A percentile compares a stretch with the other conserved stretches of the same genome.
Conservation (phyloP, 2,113 vertebrate genomes). For the Hippocampus mohnikei region DNA sequence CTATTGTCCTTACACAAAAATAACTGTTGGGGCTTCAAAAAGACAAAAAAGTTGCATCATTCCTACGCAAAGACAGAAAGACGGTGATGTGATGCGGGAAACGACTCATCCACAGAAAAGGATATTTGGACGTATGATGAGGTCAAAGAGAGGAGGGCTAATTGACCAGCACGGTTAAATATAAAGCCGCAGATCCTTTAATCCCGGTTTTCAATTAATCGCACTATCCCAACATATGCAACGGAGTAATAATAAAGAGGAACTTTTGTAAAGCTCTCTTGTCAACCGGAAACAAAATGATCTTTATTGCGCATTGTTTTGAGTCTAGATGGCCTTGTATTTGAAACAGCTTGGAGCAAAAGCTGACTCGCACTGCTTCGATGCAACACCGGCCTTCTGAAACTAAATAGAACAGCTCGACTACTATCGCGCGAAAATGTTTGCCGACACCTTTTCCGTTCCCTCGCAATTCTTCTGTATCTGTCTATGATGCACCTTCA, state of each 20-base stretch:
- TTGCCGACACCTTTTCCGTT: too few relatives aligned
- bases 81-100: constrained; percentile 8
- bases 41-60: constrained; percentile 12
- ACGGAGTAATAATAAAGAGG: not conserved
- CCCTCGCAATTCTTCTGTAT: too few relatives aligned
- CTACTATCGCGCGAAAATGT: too few relatives aligned
- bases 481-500: too few relatives aligned
- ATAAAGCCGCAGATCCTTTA: constrained; percentile 48
- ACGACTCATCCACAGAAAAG: not conserved
- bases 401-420: too few relatives aligned
- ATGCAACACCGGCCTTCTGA: too few relatives aligned
- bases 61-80: not conserved
- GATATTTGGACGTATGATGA: constrained; percentile 18
- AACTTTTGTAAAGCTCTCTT: not conserved
- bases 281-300: not conserved
- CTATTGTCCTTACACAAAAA: constrained; percentile 12
- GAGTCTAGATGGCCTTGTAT: too few relatives aligned
- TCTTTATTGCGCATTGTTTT: too few relatives aligned
- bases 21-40: not conserved
- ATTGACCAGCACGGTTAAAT: constrained; percentile 23
- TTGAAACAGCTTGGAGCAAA: too few relatives aligned
- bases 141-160: constrained; percentile 28
- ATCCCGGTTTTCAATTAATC: constrained; percentile 39
- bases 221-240: constrained; percentile 18
- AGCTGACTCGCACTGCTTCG: too few relatives aligned